Base-by-base conservation (phyloP, 2,888 invertebrate species). In the Sylvicola cinctus region DNA sequence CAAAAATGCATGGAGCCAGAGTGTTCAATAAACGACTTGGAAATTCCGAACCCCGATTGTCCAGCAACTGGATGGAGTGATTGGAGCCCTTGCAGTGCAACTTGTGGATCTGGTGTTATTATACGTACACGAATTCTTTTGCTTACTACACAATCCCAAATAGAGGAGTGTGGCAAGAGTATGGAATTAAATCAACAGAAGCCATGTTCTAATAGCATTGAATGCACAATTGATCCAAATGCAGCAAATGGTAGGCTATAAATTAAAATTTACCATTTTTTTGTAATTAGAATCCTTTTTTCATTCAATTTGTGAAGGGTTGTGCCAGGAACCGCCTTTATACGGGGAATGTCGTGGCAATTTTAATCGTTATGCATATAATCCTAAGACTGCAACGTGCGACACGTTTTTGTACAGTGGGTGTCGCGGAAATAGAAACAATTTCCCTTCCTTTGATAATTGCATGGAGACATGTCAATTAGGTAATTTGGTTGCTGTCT, bases 71-170 rank as follows among this genome's bases (percentile, higher is more conserved):
- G 71, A 33, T 93, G 91, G 91, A 74, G 81, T 36, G 76, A 79
- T 43, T 93, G 90, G 90, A 83, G 85, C 36, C 79, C 88, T 0
- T 93, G 91, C 60, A 78, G 81, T 33, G 81, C 78, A 0, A 71
- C 81, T 6, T 93, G 91, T 51, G 91, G 88, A 0, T 69, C 70
- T 48, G 91, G 91, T 1, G 69, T 78, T 12, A 64, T 66, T 39
- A 55, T 71, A 36, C 68, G 85, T 35, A 79, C 78, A 26, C 67
- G 90, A 4, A 62, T 84, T 41, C 48, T 74, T 13, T 49, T 74
- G 38, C 71, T 78, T 33, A 70, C 74, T 31, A 68, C 74, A 3
- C 70, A 66, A 10, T 52, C 64, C 14, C 70, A 74, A 49, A 61
- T 65, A 41, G 62, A 65, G 39, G 14, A 28, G 14, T 88, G 84